Percentiles rank a stretch among this genome's conserved stretches.
phyloP scores from a whole-genome alignment of 1,140 invertebrate genomes.

The Pogonus chalceus region DNA sequence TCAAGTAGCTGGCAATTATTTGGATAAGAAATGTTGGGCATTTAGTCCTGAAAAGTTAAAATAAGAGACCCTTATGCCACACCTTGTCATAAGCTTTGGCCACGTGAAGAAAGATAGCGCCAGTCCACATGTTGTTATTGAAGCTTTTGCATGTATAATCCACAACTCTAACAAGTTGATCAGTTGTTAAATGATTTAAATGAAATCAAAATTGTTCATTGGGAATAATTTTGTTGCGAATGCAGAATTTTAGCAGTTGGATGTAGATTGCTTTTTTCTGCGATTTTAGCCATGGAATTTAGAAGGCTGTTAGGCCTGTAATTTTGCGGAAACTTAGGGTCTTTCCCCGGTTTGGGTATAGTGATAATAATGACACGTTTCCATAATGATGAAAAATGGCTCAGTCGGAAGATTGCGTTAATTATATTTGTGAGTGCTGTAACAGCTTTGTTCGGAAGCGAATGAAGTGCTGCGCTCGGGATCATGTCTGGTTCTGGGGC shows the following conservation, averaged over 20 bases:
- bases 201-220: conserved; percentile 34
- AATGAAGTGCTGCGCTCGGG: not conserved
- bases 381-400: conserved; percentile 27
- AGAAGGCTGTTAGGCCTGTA: conserved; percentile 30
- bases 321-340: conserved; percentile 14
- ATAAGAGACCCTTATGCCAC: conserved; percentile 22
- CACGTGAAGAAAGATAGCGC: conserved; percentile 19
- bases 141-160: conserved; percentile 18
- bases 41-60: conserved; percentile 14
- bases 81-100: conserved; percentile 27
- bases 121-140: conserved; percentile 17
- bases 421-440: conserved; percentile 12
- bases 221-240: conserved; percentile 20
- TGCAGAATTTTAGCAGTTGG: conserved; percentile 12
- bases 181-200: conserved; percentile 14
- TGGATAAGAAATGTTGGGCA: conserved; percentile 8
- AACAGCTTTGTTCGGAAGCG: not conserved
- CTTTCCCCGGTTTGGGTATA: conserved; percentile 34
- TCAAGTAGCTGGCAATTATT: not conserved
- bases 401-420: conserved; percentile 22
- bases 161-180: conserved; percentile 18
- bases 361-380: conserved; percentile 31
- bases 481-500: not conserved
- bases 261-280: conserved; percentile 25
- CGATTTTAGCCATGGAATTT: conserved; percentile 23